These are phyloP conservation scores for Heliconius ethilla DNA, from an alignment of 2,888 invertebrate genomes.

Conservation along the genomic window DNA sequence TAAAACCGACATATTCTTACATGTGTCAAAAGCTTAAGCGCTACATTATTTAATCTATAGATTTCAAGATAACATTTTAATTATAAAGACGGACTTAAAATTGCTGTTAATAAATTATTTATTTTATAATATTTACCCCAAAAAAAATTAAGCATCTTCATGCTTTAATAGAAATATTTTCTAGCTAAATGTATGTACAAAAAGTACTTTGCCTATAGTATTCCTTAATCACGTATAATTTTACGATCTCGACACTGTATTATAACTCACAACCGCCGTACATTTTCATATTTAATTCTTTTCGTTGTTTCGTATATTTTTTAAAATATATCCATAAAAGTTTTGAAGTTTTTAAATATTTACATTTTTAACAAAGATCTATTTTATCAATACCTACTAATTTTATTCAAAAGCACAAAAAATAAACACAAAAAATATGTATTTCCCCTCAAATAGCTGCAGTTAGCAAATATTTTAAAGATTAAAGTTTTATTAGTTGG, in stretches of 20 bases:
- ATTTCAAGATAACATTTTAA: constrained; percentile 4
- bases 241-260: constrained; percentile 55
- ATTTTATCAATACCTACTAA: not conserved
- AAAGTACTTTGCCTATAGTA: constrained; percentile 39
- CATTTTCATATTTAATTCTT: constrained; percentile 4
- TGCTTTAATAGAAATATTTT: constrained; percentile 5
- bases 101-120: constrained; percentile 17
- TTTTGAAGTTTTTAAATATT: not conserved
- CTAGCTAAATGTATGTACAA: constrained; percentile 4
- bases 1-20: constrained; percentile 17
- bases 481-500: not conserved
- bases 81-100: constrained; percentile 31
- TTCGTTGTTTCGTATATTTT: constrained; percentile 23
- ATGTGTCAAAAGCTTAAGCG: constrained; percentile 20
- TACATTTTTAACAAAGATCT: not conserved
- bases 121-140: not conserved
- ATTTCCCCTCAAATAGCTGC: not conserved
- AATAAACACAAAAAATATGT: not conserved
- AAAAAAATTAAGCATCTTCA: constrained; percentile 1
- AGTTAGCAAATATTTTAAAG: not conserved
- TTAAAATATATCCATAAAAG: not conserved
- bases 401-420: not conserved
- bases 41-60: constrained; percentile 21
- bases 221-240: not conserved
- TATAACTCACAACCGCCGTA: constrained; percentile 37